phyloP scores from a whole-genome alignment of 2,888 invertebrate genomes.

The Scaptodrosophila latifasciaeformis region DNA sequence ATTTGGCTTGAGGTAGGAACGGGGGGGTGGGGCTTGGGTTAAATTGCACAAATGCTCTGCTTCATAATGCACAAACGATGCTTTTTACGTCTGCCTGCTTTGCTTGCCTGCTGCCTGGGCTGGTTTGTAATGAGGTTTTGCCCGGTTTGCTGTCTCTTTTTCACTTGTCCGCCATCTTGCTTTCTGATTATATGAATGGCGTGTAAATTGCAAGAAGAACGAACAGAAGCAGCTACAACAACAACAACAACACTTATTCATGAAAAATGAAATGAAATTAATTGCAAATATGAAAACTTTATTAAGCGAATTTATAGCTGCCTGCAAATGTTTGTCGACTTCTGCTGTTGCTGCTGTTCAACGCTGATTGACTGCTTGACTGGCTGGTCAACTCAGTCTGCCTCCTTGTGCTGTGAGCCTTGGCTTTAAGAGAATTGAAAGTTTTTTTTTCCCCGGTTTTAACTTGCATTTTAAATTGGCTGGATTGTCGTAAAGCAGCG shows the following conservation, averaged over 20 bases:
- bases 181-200: slow-evolving; percentile 50
- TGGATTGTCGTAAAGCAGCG: slow-evolving; percentile 23
- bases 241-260: slow-evolving; percentile 44
- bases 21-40: not conserved
- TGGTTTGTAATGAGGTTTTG: slow-evolving; percentile 38
- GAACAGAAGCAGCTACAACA: too few relatives aligned
- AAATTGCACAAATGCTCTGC: not conserved
- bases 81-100: too few relatives aligned
- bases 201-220: slow-evolving; percentile 38
- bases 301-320: slow-evolving; percentile 53
- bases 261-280: slow-evolving; percentile 57
- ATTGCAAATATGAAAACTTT: slow-evolving; percentile 61
- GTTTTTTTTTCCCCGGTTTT: not conserved
- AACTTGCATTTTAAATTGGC: slow-evolving; percentile 27
- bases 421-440: slow-evolving; percentile 10
- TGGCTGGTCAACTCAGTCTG: slow-evolving; percentile 25
- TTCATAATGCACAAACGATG: too few relatives aligned
- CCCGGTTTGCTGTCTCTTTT: too few relatives aligned
- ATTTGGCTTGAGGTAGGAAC: not conserved
- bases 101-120: too few relatives aligned
- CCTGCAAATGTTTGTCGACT: slow-evolving; percentile 5
- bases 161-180: not conserved
- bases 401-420: slow-evolving; percentile 16
- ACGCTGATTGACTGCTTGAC: not conserved
- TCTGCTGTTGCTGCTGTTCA: slow-evolving; percentile 1